Evolutionary conservation across 1,140 invertebrate species (phyloP), one percentile per base, ranked within the genome.

Genomic region (Lepidostoma basale): DNA sequence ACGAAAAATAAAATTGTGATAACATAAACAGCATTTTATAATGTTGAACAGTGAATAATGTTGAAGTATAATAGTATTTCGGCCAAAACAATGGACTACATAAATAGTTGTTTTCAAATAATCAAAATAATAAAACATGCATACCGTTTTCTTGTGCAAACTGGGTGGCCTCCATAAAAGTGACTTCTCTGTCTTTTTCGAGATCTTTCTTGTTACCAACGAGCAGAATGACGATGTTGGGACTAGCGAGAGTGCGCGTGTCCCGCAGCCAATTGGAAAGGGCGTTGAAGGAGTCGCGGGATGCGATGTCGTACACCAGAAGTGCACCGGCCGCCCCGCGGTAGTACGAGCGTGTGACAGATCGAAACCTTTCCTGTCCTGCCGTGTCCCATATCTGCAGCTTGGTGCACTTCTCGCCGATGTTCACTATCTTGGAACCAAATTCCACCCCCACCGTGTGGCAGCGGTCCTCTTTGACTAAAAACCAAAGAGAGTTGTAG

Each of bases 371-470:
- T 64, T 84, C 83, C 67, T 84, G 83, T 3, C 83, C 83, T n/a
- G 83, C 83, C 74, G 82, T 87, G 76, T 93, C 92, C 92, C 92
- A 93, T 71, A 94, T 93, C 75, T 94, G 92, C 39, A 94, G 80
- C 81, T 94, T 94, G 16, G 93, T 91, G 67, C 90, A 88, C 79
- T 92, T 92, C 2, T 90, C 91, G 69, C 92, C 91, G 75, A 94
- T 92, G 67, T 89, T 92, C 6, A 93, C 87, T 81, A 94, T 92
- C 77, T 91, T 90, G 1, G 92, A 92, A 42, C 92, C 92, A 88
- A 94, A 94, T 77, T 94, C 92, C 25, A 94, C 92, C 52, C 91
- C 91, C 83, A 90, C 92, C 18, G 91, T 93, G 77, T 93, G 90
- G 74, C 89, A 92, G 74, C 90, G 89, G 71, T 92, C 90, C 75